Evolutionary conservation across 2,888 invertebrate genomes (phyloP).

Genomic region (Terebella lapidaria): DNA sequence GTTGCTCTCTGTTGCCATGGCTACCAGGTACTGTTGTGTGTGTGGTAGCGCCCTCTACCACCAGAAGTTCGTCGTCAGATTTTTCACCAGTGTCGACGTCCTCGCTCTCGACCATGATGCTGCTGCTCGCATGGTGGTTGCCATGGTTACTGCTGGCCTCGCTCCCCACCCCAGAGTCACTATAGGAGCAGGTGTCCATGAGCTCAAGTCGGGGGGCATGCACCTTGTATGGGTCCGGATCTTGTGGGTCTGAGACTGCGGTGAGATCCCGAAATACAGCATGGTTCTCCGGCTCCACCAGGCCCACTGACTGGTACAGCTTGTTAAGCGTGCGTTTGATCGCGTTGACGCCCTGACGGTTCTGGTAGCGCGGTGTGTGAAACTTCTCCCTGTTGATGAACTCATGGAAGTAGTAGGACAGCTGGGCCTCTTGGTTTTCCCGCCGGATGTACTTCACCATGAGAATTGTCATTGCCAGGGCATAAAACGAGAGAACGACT

Average conservation of each 20-base stretch:
- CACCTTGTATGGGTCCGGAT: not conserved
- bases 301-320: not conserved
- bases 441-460: conserved; percentile 18
- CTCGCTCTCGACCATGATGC: no score
- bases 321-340: conserved; percentile 1
- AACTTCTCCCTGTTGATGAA: conserved; percentile 16
- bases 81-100: no score
- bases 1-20: no score
- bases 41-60: no score
- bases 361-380: conserved; percentile 8
- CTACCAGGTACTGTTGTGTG: no score
- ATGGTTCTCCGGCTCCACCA: not conserved
- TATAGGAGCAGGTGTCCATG: not conserved
- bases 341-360: conserved; percentile 3
- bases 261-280: no score
- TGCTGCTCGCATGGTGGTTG: not conserved
- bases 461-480: conserved; percentile 15
- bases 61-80: no score
- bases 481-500: conserved; percentile 16
- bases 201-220: no score
- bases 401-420: conserved; percentile 10
- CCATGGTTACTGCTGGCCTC: not conserved
- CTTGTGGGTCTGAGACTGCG: no score
- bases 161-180: not conserved
- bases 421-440: conserved; percentile 15